A percentile compares a stretch with the other conserved stretches of the same genome.
Evolutionary conservation across 2,113 vertebrate species (phyloP).

Genomic region (Plectropomus leopardus): DNA sequence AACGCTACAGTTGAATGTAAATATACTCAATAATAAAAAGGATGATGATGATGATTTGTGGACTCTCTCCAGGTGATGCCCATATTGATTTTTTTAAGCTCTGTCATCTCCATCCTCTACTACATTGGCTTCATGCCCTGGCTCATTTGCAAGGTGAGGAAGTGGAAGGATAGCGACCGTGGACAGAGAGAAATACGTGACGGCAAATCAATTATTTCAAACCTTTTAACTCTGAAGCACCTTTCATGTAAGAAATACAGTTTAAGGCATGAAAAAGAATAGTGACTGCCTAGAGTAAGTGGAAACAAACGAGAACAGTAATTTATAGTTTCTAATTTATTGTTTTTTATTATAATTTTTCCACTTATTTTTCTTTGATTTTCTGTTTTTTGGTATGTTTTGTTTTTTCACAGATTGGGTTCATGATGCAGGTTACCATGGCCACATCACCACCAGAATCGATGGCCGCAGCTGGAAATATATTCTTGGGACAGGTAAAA

Average conservation of each 20-base stretch:
- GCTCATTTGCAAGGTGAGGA: conserved; percentile 89
- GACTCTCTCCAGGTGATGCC: conserved; percentile 87
- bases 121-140: conserved; percentile 90
- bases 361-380: conserved; percentile 15
- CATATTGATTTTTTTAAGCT: conserved; percentile 91
- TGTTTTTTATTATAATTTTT: neutral
- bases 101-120: conserved; percentile 89
- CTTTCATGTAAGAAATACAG: neutral
- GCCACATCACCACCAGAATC: conserved; percentile 90
- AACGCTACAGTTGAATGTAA: neutral
- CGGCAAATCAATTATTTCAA: neutral
- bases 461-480: conserved; percentile 89
- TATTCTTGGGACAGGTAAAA: conserved; percentile 91
- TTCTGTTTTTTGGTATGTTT: conserved; percentile 9
- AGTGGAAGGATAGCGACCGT: neutral
- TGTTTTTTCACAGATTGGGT: conserved; percentile 85
- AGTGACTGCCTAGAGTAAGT: neutral
- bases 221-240: neutral
- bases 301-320: neutral
- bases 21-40: neutral
- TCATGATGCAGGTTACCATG: conserved; percentile 89
- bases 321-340: neutral
- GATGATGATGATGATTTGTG: conserved; percentile 15
- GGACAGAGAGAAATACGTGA: neutral
- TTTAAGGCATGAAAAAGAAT: neutral